phyloP scores from a whole-genome alignment of 1,140 invertebrate genomes.

The Euwallacea fornicatus region DNA sequence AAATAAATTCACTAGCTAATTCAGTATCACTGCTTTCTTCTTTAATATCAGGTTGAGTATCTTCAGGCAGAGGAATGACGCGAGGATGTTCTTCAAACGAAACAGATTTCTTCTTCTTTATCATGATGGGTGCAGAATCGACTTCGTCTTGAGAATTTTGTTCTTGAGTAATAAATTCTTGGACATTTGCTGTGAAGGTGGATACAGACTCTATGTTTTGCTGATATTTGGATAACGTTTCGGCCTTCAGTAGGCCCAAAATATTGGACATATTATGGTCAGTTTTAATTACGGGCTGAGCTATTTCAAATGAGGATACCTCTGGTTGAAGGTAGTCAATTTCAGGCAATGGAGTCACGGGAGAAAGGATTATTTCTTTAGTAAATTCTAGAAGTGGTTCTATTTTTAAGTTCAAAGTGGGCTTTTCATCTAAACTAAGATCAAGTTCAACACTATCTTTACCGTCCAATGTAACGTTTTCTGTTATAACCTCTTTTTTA shows the following conservation, averaged over 20 bases:
- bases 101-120: slow-evolving; percentile 46
- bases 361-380: slow-evolving; percentile 18
- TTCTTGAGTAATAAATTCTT: slow-evolving; percentile 5
- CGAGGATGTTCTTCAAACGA: slow-evolving; percentile 46
- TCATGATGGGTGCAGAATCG: not conserved
- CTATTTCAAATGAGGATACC: slow-evolving; percentile 10
- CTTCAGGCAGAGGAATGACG: slow-evolving; percentile 42
- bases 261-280: slow-evolving; percentile 18
- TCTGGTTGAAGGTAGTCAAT: slow-evolving; percentile 25
- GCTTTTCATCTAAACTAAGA: slow-evolving; percentile 13
- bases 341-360: slow-evolving; percentile 24
- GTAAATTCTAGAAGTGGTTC: not conserved
- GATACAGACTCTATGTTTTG: not conserved
- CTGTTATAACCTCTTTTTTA: slow-evolving; percentile 12
- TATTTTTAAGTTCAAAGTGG: not conserved
- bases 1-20: slow-evolving; percentile 42
- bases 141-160: not conserved
- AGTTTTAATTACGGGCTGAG: slow-evolving; percentile 1
- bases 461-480: not conserved
- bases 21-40: slow-evolving; percentile 40
- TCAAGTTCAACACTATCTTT: slow-evolving; percentile 5
- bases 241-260: slow-evolving; percentile 14
- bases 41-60: slow-evolving; percentile 4
- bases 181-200: not conserved
- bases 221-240: slow-evolving; percentile 28